A percentile compares a stretch with the other conserved stretches of the same genome.
phyloP scores from a whole-genome alignment of 2,888 invertebrate genomes.

The Microplitis deprimator region DNA sequence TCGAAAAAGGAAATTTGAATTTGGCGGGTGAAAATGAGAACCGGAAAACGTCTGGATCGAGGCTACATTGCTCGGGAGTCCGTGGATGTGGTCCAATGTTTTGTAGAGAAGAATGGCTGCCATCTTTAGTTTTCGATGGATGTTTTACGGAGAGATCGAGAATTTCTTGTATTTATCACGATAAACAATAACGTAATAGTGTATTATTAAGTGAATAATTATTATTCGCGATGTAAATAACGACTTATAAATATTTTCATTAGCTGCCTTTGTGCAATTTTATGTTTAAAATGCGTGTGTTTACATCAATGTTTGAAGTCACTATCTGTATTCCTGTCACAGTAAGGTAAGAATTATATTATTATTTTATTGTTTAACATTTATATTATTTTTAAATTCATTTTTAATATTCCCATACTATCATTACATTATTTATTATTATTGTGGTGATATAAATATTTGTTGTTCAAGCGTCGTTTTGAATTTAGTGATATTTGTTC shows the following conservation, averaged over 20 bases:
- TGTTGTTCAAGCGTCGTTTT: background rate
- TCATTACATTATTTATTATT: background rate
- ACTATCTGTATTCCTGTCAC: conserved; percentile 78
- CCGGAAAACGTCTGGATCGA: conserved; percentile 66
- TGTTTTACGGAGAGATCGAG: conserved; percentile 78
- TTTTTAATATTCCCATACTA: background rate
- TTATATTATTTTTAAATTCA: background rate
- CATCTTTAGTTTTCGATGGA: conserved; percentile 87
- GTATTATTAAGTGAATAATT: conserved; percentile 68
- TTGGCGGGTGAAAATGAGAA: conserved; percentile 55
- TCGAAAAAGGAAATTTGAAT: background rate
- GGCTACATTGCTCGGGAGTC: conserved; percentile 67
- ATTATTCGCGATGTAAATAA: conserved; percentile 70
- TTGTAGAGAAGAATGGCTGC: conserved; percentile 88
- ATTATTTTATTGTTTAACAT: conserved; percentile 36
- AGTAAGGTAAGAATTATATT: conserved; percentile 72
- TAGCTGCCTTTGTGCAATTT: conserved; percentile 69
- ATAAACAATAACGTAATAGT: conserved; percentile 67
- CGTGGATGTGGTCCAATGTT: conserved; percentile 77
- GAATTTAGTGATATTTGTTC: background rate
- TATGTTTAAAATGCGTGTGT: conserved; percentile 78
- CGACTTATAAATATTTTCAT: conserved; percentile 67
- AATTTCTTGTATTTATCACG: conserved; percentile 63
- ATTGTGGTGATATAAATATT: background rate
- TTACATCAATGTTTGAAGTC: conserved; percentile 82